These are phyloP conservation scores for Papilio elwesi DNA, from an alignment of 2,888 invertebrate genomes.

Conservation along the genomic window DNA sequence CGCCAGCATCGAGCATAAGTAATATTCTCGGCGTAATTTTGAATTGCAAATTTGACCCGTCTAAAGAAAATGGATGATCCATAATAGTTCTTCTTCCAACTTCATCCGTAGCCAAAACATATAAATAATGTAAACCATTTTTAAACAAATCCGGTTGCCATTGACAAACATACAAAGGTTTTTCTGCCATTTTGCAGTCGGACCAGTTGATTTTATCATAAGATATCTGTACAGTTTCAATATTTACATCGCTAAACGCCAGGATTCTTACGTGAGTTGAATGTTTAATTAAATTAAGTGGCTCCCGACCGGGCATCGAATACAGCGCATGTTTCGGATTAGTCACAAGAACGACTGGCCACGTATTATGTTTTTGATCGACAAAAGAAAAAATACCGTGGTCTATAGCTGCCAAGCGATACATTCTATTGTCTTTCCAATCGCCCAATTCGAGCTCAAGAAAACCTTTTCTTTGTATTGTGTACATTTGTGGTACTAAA, in stretches of 20 bases:
- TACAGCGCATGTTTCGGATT: conserved; percentile 95
- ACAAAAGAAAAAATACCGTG: conserved; percentile 94
- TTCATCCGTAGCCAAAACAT: conserved; percentile 85
- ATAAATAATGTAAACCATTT: conserved; percentile 87
- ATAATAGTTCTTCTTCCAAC: conserved; percentile 81
- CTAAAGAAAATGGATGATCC: conserved; percentile 91
- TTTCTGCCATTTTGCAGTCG: conserved; percentile 84
- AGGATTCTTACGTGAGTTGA: conserved; percentile 93
- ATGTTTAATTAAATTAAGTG: conserved; percentile 85
- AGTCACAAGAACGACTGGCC: conserved; percentile 93
- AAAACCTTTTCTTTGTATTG: conserved; percentile 91
- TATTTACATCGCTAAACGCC: conserved; percentile 88
- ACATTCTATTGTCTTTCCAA: conserved; percentile 96
- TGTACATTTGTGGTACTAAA: conserved; percentile 92
- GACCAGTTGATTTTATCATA: conserved; percentile 87
- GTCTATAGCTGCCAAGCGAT: conserved; percentile 92
- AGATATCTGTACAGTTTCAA: conserved; percentile 87
- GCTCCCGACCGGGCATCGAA: conserved; percentile 89
- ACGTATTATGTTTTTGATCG: conserved; percentile 89
- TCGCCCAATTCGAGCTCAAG: conserved; percentile 95
- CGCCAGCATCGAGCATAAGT: conserved; percentile 90
- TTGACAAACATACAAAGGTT: conserved; percentile 88
- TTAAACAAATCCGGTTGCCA: conserved; percentile 89
- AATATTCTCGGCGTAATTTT: conserved; percentile 87
- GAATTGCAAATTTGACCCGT: conserved; percentile 88